A percentile compares a stretch with the other conserved stretches of the same genome.
Evolutionary conservation across 2,113 vertebrate genomes (phyloP).

Genomic region (Bolborhynchus lineola): DNA sequence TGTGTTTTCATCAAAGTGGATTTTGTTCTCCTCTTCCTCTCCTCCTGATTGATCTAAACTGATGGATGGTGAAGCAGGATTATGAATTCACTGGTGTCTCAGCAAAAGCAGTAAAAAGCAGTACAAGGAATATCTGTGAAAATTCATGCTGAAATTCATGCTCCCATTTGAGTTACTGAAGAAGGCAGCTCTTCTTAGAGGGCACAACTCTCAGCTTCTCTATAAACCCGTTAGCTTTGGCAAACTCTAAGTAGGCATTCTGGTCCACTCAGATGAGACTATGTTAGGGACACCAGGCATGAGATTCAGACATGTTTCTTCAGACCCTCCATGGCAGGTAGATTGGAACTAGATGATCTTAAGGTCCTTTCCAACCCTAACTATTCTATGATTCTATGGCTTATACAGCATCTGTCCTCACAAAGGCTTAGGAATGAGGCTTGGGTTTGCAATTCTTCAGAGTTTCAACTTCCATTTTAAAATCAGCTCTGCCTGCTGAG

Average conservation of each 20-base stretch:
- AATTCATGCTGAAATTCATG: not conserved
- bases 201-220: not conserved
- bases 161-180: not conserved
- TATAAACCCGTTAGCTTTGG: not conserved
- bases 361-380: accelerated
- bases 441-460: not conserved
- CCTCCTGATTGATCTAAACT: constrained; percentile 17
- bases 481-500: not conserved
- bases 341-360: not conserved
- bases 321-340: not conserved
- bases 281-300: not conserved
- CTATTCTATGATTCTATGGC: not conserved
- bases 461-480: not conserved
- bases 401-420: not conserved
- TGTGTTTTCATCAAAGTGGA: not conserved
- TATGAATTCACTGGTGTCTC: not conserved
- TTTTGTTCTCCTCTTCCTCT: not conserved
- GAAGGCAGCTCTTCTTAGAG: not conserved
- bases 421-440: not conserved
- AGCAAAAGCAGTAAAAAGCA: not conserved
- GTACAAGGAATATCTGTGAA: not conserved
- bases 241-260: not conserved
- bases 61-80: not conserved
- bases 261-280: not conserved
- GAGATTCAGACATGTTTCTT: not conserved